A percentile compares a stretch with the other conserved stretches of the same genome.
Evolutionary conservation across 2,113 vertebrate genomes (phyloP).

Genomic region (Xiphorhynchus elegans): DNA sequence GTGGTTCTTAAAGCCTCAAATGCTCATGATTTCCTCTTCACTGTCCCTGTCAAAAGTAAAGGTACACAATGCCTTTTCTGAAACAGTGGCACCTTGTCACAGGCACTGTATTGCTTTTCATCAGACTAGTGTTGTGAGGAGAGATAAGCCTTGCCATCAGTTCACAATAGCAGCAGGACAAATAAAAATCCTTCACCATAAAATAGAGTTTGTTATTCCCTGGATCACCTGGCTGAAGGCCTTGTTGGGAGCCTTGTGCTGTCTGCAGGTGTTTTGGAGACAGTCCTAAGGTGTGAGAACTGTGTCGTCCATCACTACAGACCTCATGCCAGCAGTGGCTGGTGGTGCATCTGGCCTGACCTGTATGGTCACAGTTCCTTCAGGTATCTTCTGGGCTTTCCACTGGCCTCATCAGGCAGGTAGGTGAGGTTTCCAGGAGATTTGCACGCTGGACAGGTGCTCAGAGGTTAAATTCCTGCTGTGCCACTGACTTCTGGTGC

Average conservation of each 20-base stretch:
- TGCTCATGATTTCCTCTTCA: neutral
- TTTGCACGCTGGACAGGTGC: neutral
- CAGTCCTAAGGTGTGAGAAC: accelerated
- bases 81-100: neutral
- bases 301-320: accelerated
- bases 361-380: accelerated
- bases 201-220: neutral
- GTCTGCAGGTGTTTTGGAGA: neutral
- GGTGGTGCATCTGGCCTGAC: accelerated
- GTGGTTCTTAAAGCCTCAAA: neutral
- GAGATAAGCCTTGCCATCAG: neutral
- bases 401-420: neutral
- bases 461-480: neutral
- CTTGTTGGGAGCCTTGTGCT: neutral
- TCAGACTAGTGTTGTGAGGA: neutral
- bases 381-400: neutral
- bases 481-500: neutral
- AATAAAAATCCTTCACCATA: neutral
- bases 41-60: neutral
- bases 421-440: neutral
- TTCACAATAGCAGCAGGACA: neutral
- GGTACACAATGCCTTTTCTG: neutral
- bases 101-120: neutral
- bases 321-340: neutral
- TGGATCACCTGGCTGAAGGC: neutral